Conservation (phyloP, 2,888 invertebrate species). For the Calameuta filiformis region DNA sequence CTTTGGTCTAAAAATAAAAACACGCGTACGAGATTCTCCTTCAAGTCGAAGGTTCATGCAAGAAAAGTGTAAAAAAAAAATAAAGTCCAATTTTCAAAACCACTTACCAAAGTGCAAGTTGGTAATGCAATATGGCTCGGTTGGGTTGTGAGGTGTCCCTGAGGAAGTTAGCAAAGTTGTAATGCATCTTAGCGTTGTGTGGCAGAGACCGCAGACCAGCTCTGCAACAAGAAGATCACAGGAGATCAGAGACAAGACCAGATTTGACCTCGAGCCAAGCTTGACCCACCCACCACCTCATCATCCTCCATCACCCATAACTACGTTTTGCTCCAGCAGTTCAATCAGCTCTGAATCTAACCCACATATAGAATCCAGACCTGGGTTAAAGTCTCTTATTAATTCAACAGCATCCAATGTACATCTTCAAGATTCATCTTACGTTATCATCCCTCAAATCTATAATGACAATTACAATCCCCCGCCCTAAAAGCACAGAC, state of each 20-base stretch:
- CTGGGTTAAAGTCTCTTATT: too few species aligned
- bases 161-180: conserved; percentile 88
- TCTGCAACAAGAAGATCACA: conserved; percentile 68
- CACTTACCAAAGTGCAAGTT: conserved; percentile 81
- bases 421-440: background rate
- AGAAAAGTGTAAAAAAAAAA: background rate
- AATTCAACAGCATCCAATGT: too few species aligned
- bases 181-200: conserved; percentile 90
- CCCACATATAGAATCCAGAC: too few species aligned
- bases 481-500: too few species aligned
- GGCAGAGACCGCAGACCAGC: conserved; percentile 83
- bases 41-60: background rate
- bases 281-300: conserved; percentile 7
- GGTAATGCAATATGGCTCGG: conserved; percentile 81
- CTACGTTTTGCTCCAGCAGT: conserved; percentile 22
- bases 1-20: background rate
- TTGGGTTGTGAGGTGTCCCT: conserved; percentile 80
- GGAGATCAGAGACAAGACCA: conserved; percentile 30
- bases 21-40: too few species aligned
- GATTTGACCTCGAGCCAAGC: conserved; percentile 22
- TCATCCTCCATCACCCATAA: conserved; percentile 25
- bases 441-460: background rate
- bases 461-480: background rate
- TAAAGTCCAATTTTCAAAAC: background rate
- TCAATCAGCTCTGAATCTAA: too few species aligned